Evolutionary conservation across 2,113 vertebrate genomes (phyloP), one percentile per base, ranked within the genome.

Genomic region (Aphyosemion australe): DNA sequence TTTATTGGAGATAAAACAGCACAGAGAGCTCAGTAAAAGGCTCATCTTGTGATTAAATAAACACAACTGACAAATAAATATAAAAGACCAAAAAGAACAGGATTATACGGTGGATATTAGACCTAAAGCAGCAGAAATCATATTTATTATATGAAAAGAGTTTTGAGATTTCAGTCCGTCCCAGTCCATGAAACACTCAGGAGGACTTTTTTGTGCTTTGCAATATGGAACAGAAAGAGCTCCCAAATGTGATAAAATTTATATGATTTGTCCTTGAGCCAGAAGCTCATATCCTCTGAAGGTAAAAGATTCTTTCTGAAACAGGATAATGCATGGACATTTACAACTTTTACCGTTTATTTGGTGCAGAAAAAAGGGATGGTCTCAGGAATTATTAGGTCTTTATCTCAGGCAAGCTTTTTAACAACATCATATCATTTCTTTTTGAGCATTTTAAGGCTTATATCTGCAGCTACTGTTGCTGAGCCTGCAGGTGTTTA

Each of bases 371-470:
- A 18, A 46, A 15, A 15, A n/a, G 8, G 5, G 3, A 7, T 1
- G 0, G 14, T n/a, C 26, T 41, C 13, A 11, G 43, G 21, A 51
- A 53, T 57, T n/a, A 43, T 37, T 10, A 37, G 8, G 4, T 4
- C 45, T 61, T 55, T 47, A 37, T 61, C 64, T 51, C 37, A 56
- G 20, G 51, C 13, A 32, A 12, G 19, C 20, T 54, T 65, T 51
- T 37, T 42, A 37, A 49, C 16, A n/a, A 46, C 45, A 46, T 16
- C 55, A 45, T 52, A 51, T 8, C 4, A 37, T 37, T 37, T 37
- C 6, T 37, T 37, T 37, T 34, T 72, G 32, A 37, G 16, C n/a
- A 14, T 46, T 69, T 60, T n/a, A 41, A 65, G 14, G 1, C 12
- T 8, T 8, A 1, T 31, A 46, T 46, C 57, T 46, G 15, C 8